phyloP scores from a whole-genome alignment of 2,797 vertebrate species.

The Sebastes vulpes region DNA sequence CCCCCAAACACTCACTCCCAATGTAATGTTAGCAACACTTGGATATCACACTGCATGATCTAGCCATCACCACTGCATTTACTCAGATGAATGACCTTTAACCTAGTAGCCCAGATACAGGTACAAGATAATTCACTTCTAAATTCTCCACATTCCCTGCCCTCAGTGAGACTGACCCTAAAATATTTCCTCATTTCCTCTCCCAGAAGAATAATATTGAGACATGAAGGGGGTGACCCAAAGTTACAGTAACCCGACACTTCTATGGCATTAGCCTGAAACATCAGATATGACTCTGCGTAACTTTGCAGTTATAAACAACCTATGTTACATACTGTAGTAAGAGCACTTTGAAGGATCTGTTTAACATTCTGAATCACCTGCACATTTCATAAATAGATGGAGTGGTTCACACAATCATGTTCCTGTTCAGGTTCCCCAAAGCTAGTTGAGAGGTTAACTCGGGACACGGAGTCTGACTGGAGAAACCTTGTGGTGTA shows the following conservation, averaged over 20 bases:
- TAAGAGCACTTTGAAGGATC: neutral
- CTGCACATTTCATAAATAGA: conserved; percentile 12
- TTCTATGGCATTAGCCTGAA: neutral
- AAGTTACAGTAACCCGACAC: conserved; percentile 37
- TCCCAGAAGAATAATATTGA: conserved; percentile 59
- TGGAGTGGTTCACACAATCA: neutral
- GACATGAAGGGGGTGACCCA: conserved; percentile 16
- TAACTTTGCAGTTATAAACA: neutral
- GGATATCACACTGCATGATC: neutral
- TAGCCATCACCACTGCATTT: neutral
- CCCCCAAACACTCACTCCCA: neutral
- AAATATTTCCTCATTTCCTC: conserved; percentile 46
- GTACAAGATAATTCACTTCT: conserved; percentile 7
- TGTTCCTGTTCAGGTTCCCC: neutral
- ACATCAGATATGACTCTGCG: neutral
- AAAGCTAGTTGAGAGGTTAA: neutral
- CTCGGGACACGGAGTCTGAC: no score
- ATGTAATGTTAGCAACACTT: neutral
- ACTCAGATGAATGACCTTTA: neutral
- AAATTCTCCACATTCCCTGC: conserved; percentile 35
- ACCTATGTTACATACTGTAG: neutral
- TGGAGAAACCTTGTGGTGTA: no score
- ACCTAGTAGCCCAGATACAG: neutral
- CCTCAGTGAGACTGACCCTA: conserved; percentile 4
- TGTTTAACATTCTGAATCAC: neutral